These are phyloP conservation scores for Gallinago media DNA, from an alignment of 2,113 vertebrate species.

Conservation along the genomic window DNA sequence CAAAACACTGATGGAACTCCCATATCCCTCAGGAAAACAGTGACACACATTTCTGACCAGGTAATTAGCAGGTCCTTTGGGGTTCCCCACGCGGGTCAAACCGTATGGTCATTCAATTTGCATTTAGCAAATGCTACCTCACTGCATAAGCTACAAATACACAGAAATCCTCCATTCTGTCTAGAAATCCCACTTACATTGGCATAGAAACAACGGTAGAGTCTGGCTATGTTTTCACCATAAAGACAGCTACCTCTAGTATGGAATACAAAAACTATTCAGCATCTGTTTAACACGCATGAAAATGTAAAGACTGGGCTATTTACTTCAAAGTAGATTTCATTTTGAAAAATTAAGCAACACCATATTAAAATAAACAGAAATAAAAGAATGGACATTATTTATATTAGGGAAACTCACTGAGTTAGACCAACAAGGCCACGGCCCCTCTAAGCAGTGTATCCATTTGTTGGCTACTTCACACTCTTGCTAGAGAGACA, in stretches of 20 bases:
- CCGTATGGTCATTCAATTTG: neutral
- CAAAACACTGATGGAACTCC: neutral
- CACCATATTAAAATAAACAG: neutral
- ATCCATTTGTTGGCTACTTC: neutral
- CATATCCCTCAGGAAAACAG: neutral
- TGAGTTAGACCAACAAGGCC: neutral
- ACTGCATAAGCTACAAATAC: neutral
- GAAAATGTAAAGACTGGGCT: neutral
- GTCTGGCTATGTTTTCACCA: neutral
- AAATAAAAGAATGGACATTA: neutral
- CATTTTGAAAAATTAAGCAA: neutral
- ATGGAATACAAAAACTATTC: neutral
- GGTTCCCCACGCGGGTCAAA: neutral
- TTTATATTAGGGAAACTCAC: neutral
- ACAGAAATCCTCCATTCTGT: neutral
- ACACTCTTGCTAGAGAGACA: neutral
- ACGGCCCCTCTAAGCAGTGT: neutral
- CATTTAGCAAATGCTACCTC: neutral
- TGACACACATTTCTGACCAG: neutral
- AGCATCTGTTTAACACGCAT: neutral
- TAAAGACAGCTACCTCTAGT: neutral
- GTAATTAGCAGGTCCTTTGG: neutral
- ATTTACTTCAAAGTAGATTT: neutral
- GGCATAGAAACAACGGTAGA: neutral
- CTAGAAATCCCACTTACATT: neutral